Evolutionary conservation across 2,113 vertebrate species (phyloP).

Genomic region (Xiphophorus couchianus): DNA sequence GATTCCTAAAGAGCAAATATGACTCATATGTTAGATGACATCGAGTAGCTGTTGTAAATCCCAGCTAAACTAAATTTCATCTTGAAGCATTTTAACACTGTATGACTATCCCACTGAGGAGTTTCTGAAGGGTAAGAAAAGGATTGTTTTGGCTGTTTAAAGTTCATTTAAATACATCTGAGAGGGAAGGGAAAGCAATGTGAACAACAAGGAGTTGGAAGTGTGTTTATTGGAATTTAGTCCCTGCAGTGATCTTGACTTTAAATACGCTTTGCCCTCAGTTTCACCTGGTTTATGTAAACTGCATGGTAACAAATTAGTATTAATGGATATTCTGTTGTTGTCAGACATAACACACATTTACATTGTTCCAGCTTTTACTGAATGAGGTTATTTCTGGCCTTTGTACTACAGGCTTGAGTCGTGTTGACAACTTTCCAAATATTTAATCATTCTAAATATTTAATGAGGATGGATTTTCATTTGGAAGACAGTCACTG

Average conservation of each 20-base stretch:
- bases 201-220: slow-evolving; percentile 1
- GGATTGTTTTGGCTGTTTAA: slow-evolving; percentile 1
- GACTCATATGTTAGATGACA: background rate
- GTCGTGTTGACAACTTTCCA: slow-evolving; percentile 19
- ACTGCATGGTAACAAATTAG: slow-evolving; percentile 23
- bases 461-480: slow-evolving; percentile 50
- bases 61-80: slow-evolving; percentile 16
- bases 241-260: slow-evolving; percentile 8
- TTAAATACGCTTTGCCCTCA: slow-evolving; percentile 9
- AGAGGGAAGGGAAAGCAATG: slow-evolving; percentile 8
- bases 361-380: slow-evolving; percentile 34
- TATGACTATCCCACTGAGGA: slow-evolving; percentile 18
- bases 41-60: background rate
- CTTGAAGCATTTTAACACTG: slow-evolving; percentile 43
- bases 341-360: slow-evolving; percentile 34
- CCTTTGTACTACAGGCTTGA: background rate
- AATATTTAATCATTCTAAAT: slow-evolving; percentile 52
- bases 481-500: slow-evolving; percentile 16
- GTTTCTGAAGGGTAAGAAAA: background rate
- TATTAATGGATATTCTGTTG: slow-evolving; percentile 29
- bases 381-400: slow-evolving; percentile 27
- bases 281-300: slow-evolving; percentile 27
- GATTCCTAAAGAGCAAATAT: background rate
- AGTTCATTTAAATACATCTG: slow-evolving; percentile 22
- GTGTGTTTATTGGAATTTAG: slow-evolving; percentile 14